These are phyloP conservation scores for Phaethornis superciliosus DNA, from an alignment of 2,113 vertebrate genomes.

Conservation along the genomic window DNA sequence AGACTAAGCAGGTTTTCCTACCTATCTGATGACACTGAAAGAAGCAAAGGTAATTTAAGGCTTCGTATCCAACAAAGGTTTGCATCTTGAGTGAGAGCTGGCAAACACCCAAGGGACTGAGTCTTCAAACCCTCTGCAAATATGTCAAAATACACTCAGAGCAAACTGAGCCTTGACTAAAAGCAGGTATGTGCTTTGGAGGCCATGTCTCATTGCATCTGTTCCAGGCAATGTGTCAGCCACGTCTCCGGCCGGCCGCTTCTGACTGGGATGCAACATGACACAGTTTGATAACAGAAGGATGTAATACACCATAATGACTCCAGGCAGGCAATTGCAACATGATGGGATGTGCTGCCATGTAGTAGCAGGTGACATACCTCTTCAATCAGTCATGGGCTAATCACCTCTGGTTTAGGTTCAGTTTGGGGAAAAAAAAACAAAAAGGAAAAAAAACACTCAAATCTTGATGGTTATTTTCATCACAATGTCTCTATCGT, in stretches of 20 bases:
- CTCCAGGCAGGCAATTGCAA: slow-evolving; percentile 49
- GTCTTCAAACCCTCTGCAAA: slow-evolving; percentile 6
- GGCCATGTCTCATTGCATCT: slow-evolving; percentile 31
- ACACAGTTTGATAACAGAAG: slow-evolving; percentile 65
- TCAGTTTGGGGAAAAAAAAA: slow-evolving; percentile 28
- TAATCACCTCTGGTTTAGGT: background rate
- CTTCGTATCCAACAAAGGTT: slow-evolving; percentile 20
- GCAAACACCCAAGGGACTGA: slow-evolving; percentile 34
- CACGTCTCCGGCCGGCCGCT: slow-evolving; percentile 23
- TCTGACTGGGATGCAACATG: slow-evolving; percentile 58
- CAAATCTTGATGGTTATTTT: slow-evolving; percentile 25
- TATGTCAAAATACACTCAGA: slow-evolving; percentile 32
- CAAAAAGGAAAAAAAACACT: background rate
- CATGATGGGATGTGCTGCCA: background rate
- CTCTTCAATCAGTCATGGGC: slow-evolving; percentile 51
- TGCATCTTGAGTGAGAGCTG: slow-evolving; percentile 16
- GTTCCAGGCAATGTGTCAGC: slow-evolving; percentile 20
- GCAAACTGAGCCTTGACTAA: slow-evolving; percentile 58
- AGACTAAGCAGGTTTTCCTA: background rate
- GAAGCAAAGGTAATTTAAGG: slow-evolving; percentile 11
- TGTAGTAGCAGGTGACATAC: slow-evolving; percentile 50
- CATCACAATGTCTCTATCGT: background rate
- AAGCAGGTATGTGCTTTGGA: slow-evolving; percentile 36
- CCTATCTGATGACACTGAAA: background rate
- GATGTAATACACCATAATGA: slow-evolving; percentile 59